phyloP scores from a whole-genome alignment of 2,113 vertebrate genomes.

The Vimba vimba region DNA sequence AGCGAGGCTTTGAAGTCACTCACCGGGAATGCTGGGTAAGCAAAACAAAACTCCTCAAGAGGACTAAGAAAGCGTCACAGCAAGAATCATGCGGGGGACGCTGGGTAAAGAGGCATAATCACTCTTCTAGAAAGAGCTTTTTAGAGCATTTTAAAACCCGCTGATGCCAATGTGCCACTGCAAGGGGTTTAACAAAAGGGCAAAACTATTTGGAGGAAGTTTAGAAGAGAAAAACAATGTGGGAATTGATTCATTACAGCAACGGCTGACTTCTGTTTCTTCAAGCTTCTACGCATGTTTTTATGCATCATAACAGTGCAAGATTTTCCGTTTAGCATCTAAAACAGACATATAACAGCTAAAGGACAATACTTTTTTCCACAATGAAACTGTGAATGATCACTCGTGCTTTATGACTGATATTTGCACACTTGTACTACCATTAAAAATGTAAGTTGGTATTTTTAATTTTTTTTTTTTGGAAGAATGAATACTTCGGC shows the following conservation, averaged over 20 bases:
- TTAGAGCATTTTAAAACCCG: not conserved
- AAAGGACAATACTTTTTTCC: not conserved
- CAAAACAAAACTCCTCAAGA: constrained; percentile 61
- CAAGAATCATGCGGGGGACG: constrained; percentile 48
- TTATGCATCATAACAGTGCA: not conserved
- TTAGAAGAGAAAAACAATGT: not conserved
- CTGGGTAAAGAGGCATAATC: not conserved
- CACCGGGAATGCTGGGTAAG: constrained; percentile 58
- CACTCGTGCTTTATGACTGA: too few species aligned
- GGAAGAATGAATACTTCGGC: too few species aligned
- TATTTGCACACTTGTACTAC: too few species aligned
- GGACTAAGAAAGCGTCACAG: constrained; percentile 69
- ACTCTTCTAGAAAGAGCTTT: constrained; percentile 21
- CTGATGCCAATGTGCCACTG: not conserved
- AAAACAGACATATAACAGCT: not conserved
- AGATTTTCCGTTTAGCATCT: not conserved
- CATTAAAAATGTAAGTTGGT: too few species aligned
- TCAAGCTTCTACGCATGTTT: not conserved
- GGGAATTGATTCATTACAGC: not conserved
- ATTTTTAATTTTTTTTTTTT: too few species aligned
- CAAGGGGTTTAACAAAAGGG: not conserved
- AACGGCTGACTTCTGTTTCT: not conserved
- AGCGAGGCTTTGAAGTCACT: constrained; percentile 71
- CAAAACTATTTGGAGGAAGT: not conserved
- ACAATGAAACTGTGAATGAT: not conserved